Conservation (phyloP, 2,888 invertebrate species). For the Tetragonula carbonaria region DNA sequence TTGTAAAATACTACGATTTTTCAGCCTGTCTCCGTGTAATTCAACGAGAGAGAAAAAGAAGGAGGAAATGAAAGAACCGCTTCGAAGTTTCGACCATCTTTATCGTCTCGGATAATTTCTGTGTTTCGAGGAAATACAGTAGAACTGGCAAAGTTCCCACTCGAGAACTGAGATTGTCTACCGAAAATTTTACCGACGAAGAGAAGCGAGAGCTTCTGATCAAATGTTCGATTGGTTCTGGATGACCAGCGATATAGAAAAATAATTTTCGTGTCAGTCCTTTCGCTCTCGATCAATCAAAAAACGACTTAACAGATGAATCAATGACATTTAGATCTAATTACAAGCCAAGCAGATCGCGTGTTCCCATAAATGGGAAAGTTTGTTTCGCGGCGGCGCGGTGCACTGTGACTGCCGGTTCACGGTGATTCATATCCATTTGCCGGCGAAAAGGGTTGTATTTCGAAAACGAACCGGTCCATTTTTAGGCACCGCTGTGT, state of each 20-base stretch:
- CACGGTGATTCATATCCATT: slow-evolving; percentile 56
- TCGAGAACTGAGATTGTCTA: too few relatives aligned
- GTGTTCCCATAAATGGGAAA: slow-evolving; percentile 43
- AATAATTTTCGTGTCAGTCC: neutral
- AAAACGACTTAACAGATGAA: neutral
- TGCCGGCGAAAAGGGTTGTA: slow-evolving; percentile 31
- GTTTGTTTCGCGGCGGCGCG: slow-evolving; percentile 27
- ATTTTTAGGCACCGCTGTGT: slow-evolving; percentile 21
- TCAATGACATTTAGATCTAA: neutral
- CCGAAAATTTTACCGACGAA: neutral
- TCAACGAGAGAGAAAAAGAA: too few relatives aligned
- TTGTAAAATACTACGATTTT: neutral
- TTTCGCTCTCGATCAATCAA: neutral
- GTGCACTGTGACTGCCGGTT: neutral
- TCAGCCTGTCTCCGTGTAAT: neutral
- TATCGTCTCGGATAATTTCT: too few relatives aligned
- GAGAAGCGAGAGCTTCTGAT: neutral
- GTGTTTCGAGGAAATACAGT: too few relatives aligned
- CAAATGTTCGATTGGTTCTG: neutral
- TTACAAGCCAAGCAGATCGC: neutral
- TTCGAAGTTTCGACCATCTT: too few relatives aligned
- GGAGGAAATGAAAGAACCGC: too few relatives aligned
- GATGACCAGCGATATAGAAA: neutral
- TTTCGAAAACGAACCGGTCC: slow-evolving; percentile 50
- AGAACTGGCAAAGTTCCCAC: too few relatives aligned